Base-by-base conservation (phyloP, 2,888 invertebrate species). In the Tiphia femorata region DNA sequence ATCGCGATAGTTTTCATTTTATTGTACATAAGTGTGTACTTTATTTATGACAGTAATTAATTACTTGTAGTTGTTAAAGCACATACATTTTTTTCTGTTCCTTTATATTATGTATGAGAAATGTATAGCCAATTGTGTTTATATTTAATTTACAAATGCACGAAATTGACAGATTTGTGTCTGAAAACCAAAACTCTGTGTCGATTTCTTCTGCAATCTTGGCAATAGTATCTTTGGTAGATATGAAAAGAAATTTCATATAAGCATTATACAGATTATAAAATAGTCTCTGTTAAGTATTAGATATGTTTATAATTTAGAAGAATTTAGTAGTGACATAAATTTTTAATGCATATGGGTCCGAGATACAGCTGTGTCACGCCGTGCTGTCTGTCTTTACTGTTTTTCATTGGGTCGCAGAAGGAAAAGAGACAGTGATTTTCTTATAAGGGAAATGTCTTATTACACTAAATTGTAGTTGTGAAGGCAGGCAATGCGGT, bases 361-460 rank as follows among this genome's bases (percentile, higher is more conserved):
- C 82, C 82, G 81, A 81, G 77, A 73, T 73, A 70, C 67, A 76
- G 73, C 72, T 81, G 82, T 81, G 82, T 82, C 77, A 75, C 67
- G 76, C 65, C 76, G 76, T 78, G 70, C 70, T 76, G 67, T 67
- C 70, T 76, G 70, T 75, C 67, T 69, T 33, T 72, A 62, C 62
- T 51, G 68, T 49, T 54, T 53, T 58, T 60, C 44, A 63, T 57
- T 74, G 65, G 64, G 71, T 77, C 69, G 76, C 78, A 75, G 78
- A 79, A 78, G 79, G 76, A 78, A 77, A 68, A 74, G 72, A 73
- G 72, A 78, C 75, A 73, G 69, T 73, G 67, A 61, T 60, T 43
- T 42, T 14, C 38, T 58, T 30, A 16, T 49, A 16, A 38, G 25
- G 20, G 20, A n/a, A n/a, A 30, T 47, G 21, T 49, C 30, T 23